Conservation (phyloP, 2,113 vertebrate genomes). For the Neolamprologus brichardi region DNA sequence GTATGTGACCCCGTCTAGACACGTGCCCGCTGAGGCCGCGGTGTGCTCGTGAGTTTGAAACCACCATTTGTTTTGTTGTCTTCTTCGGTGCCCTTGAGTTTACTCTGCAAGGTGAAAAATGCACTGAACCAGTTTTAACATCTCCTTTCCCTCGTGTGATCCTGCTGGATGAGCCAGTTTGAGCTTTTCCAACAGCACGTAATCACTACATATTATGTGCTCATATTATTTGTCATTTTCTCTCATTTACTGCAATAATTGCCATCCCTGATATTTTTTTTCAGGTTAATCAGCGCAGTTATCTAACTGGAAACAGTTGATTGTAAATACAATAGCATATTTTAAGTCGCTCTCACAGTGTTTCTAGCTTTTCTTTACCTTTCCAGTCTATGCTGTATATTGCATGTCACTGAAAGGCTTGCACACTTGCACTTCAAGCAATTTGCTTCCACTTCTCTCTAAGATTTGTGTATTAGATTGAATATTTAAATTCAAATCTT, state of each 20-base stretch:
- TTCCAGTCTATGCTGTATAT: neutral
- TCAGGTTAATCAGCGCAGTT: neutral
- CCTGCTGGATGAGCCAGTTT: neutral
- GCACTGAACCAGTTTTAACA: neutral
- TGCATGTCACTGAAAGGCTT: accelerated
- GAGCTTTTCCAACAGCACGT: neutral
- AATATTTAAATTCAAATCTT: neutral
- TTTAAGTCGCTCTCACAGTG: neutral
- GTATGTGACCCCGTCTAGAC: neutral
- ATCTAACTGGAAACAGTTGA: neutral
- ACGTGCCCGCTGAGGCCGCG: neutral
- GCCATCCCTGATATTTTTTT: neutral
- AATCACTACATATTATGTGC: neutral
- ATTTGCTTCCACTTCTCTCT: neutral
- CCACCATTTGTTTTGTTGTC: neutral
- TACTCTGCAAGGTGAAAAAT: neutral
- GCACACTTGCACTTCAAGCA: neutral
- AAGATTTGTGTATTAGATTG: neutral
- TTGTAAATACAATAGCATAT: neutral
- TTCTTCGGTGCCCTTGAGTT: neutral
- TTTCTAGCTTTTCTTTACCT: neutral
- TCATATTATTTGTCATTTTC: neutral
- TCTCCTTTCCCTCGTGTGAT: neutral
- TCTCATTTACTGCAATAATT: neutral
- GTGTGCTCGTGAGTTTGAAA: neutral